Evolutionary conservation across 37 sponge, comb jelly and placozoan species (phyloP).

Genomic region (Petrosia ficiformis): DNA sequence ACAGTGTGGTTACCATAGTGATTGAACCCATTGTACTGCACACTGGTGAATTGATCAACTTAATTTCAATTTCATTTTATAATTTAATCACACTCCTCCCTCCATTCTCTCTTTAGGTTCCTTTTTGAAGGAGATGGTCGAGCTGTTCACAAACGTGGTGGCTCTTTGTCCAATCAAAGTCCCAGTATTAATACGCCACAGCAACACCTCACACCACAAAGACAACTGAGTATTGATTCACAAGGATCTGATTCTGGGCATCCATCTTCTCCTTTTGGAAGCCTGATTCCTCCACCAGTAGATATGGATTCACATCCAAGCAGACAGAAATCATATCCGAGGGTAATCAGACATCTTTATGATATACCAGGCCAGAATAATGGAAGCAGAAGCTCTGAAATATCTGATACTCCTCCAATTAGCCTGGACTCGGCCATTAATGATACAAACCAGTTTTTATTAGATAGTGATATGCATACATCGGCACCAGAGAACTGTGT

Average conservation of each 20-base stretch:
- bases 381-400: not conserved
- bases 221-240: conserved; percentile 4
- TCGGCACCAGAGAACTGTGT: not conserved
- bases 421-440: not conserved
- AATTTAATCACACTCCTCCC: not conserved
- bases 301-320: conserved; percentile 44
- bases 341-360: not conserved
- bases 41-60: too few species aligned
- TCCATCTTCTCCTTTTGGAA: not conserved
- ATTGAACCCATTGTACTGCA: too few species aligned
- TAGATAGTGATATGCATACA: not conserved
- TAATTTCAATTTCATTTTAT: too few species aligned
- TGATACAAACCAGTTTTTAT: not conserved
- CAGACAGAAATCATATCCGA: not conserved
- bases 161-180: not conserved
- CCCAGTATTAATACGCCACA: not conserved
- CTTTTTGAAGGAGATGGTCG: conserved; percentile 51
- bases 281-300: conserved; percentile 39
- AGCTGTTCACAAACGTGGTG: not conserved
- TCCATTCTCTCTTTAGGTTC: conserved; percentile 14
- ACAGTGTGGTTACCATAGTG: too few species aligned
- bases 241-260: conserved; percentile 25
- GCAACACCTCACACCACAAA: not conserved
- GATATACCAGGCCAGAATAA: not conserved
- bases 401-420: too few species aligned